Evolutionary conservation across 1,140 invertebrate species (phyloP).

Genomic region (Solenopsis fugax): DNA sequence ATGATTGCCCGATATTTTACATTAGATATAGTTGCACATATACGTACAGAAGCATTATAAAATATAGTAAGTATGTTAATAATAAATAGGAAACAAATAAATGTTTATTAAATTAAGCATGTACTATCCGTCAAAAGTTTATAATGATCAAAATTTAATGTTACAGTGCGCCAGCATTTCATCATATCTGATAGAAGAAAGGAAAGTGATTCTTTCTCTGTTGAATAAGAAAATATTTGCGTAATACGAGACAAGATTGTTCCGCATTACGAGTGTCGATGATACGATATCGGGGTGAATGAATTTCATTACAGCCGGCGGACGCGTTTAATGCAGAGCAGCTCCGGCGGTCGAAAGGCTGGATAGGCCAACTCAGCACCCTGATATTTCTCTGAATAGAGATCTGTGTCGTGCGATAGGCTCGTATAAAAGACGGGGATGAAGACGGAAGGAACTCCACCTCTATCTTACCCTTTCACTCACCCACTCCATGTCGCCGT

Average conservation of each 20-base stretch:
- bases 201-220: not conserved
- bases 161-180: not conserved
- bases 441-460: slow-evolving; percentile 62
- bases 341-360: slow-evolving; percentile 57
- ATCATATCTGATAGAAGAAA: not conserved
- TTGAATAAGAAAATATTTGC: slow-evolving; percentile 31
- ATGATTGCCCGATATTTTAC: not conserved
- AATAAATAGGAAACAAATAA: slow-evolving; percentile 1
- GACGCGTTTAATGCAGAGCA: slow-evolving; percentile 71
- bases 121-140: not conserved
- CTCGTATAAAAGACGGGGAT: slow-evolving; percentile 66
- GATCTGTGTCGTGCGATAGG: slow-evolving; percentile 80
- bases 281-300: slow-evolving; percentile 69
- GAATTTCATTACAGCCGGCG: slow-evolving; percentile 72
- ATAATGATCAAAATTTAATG: not conserved
- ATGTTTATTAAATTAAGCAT: not conserved
- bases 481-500: slow-evolving; percentile 52
- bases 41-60: not conserved
- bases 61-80: not conserved
- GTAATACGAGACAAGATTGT: slow-evolving; percentile 40
- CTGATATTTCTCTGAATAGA: slow-evolving; percentile 82
- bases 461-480: slow-evolving; percentile 69
- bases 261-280: slow-evolving; percentile 52
- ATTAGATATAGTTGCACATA: not conserved
- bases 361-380: slow-evolving; percentile 80